Base-by-base conservation (phyloP, 2,888 invertebrate species). In the Scaptomyza polygonia region DNA sequence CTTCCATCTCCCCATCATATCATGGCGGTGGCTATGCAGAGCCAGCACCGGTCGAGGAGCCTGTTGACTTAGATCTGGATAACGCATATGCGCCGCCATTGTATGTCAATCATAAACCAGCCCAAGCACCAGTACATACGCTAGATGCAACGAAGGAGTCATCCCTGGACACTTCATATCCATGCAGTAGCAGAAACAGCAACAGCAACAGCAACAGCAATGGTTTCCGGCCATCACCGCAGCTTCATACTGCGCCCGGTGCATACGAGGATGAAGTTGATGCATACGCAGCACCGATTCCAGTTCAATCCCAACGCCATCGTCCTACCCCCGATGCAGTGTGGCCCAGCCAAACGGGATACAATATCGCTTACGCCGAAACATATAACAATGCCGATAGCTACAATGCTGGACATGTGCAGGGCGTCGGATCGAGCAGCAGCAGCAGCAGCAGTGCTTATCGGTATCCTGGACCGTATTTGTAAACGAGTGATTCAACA, bases 301-400 rank as follows among this genome's bases (percentile, higher is more conserved):
- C 77, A 2, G 25, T 58, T 7, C 39, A 58, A 8, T 12, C 56
- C 3, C 52, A 76, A 18, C 87, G 67, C 4, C 82, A 66, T 42
- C 79, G 73, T 5, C 85, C 79, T 8, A 29, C 47, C 2, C 47
- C 68, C 0, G 42, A 70, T 11, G 70, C 74, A 12, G 70, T 78
- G 18, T 77, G 67, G 75, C 55, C 75, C 2, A 68, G 73, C 32
- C 34, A 45, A 16, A 36, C 59, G 21, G 61, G 57, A 1, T 70
- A 63, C 14, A 70, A 71, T 29, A 36, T 49, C 11, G 40, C 40
- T 5, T 69, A 65, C 3, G 11, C 68, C 14, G 88, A 89, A 25
- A 88, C 88, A 11, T 90, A 90, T 54, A 84, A 64, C 3, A 89
- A 85, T n/a, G 68, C 82, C 51, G 90, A 91, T 59, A 90, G 89